phyloP scores from a whole-genome alignment of 2,888 invertebrate genomes.

The Scrobipalpa costella region DNA sequence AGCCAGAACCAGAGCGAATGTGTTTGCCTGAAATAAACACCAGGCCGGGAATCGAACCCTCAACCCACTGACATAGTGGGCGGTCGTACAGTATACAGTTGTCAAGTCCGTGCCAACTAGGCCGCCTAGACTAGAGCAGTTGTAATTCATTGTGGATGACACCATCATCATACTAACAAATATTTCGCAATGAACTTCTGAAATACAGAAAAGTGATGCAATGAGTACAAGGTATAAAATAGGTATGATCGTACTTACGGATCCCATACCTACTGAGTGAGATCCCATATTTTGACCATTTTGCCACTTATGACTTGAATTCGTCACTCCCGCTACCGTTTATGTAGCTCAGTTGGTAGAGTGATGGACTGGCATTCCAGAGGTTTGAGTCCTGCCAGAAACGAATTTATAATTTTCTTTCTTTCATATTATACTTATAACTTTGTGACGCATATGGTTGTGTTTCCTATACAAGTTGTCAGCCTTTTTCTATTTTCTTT shows the following conservation, averaged over 20 bases:
- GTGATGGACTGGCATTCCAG: too few relatives aligned
- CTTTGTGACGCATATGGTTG: too few relatives aligned
- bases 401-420: too few relatives aligned
- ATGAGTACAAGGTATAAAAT: neutral
- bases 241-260: neutral
- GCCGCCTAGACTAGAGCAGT: slow-evolving; percentile 8
- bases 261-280: too few relatives aligned
- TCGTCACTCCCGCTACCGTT: too few relatives aligned
- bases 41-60: slow-evolving; percentile 2
- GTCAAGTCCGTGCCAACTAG: slow-evolving; percentile 9
- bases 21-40: slow-evolving; percentile 17
- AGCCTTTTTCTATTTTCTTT: too few relatives aligned
- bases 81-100: neutral
- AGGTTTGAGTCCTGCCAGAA: too few relatives aligned
- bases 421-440: too few relatives aligned
- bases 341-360: too few relatives aligned
- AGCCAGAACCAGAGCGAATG: neutral
- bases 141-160: slow-evolving; percentile 9
- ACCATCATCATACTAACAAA: neutral
- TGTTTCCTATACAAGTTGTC: too few relatives aligned
- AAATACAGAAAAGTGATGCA: neutral
- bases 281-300: too few relatives aligned
- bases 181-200: neutral
- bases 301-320: too few relatives aligned
- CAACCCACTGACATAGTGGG: slow-evolving; percentile 13